Base-by-base conservation (phyloP, 2,888 invertebrate genomes). In the Drosophila multiciliata region DNA sequence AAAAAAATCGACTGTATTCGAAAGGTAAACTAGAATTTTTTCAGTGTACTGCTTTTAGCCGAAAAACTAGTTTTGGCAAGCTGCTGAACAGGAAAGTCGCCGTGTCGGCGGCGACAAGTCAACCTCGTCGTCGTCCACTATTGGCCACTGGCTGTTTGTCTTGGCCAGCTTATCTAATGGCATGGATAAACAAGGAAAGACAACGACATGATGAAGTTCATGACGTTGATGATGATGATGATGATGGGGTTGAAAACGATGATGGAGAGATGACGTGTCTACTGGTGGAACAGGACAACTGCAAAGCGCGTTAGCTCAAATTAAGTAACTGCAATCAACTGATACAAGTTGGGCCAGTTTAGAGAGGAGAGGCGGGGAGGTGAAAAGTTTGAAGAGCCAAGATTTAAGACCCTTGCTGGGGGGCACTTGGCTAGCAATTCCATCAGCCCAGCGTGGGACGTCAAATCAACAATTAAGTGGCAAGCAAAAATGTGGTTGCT, bases 131-230 rank as follows among this genome's bases (percentile, higher is more conserved):
- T 55, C 66, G 40, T 62, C 68, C 65, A 54, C 76, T 57, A 64
- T 67, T 82, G 67, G 73, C 82, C 83, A 61, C 61, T 82, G 72
- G 80, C 80, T 89, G 89, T 84, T 87, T 84, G 89, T 89, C 89
- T 87, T 85, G 66, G 69, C 59, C 73, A 83, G 90, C 85, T 85
- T 85, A 85, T 85, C 85, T 85, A 90, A 85, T 88, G 85, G 85
- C 89, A 75, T 74, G 90, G 78, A 90, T 85, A 90, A 85, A 85
- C 90, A 90, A 80, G 90, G 71, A 55, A 60, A 72, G 85, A 82
- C 84, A 74, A 72, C 88, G 75, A 67, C 58, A 70, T 63, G 58
- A 40, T 48, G 61, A 62, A 32, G 49, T n/a, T n/a, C 40, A 52
- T 12, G 45, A 49, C 26, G 61, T 49, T 8, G 64, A 40, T 11